Evolutionary conservation across 2,113 vertebrate genomes (phyloP).

Genomic region (Tetrao urogallus): DNA sequence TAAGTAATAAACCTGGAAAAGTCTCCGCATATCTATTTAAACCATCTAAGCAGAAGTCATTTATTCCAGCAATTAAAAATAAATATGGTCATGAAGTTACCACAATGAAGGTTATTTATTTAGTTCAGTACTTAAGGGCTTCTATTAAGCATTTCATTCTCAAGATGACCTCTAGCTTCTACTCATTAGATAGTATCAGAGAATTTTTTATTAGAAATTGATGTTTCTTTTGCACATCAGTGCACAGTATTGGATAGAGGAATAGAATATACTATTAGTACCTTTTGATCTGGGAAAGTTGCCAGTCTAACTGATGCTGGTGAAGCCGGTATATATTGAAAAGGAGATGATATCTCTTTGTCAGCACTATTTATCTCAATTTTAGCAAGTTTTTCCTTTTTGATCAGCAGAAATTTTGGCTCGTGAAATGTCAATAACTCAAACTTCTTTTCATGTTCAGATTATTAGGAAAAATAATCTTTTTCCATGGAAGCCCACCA

Average conservation of each 20-base stretch:
- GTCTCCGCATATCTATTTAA: slow-evolving; percentile 51
- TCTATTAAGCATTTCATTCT: slow-evolving; percentile 50
- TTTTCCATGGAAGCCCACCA: background rate
- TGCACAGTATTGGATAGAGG: slow-evolving; percentile 23
- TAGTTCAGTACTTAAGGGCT: slow-evolving; percentile 27
- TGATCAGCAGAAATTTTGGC: background rate
- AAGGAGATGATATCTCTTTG: background rate
- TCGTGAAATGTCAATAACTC: background rate
- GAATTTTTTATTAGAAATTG: slow-evolving; percentile 59
- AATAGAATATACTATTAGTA: slow-evolving; percentile 34
- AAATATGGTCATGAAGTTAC: slow-evolving; percentile 45
- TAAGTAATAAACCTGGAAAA: slow-evolving; percentile 59
- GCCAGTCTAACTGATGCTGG: slow-evolving; percentile 37
- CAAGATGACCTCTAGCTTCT: slow-evolving; percentile 47
- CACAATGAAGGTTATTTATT: slow-evolving; percentile 55
- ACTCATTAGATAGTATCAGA: slow-evolving; percentile 49
- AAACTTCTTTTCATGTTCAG: background rate
- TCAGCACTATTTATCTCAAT: slow-evolving; percentile 12
- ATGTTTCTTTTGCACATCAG: slow-evolving; percentile 48
- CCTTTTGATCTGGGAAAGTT: slow-evolving; percentile 66
- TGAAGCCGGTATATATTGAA: slow-evolving; percentile 7
- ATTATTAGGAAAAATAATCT: background rate
- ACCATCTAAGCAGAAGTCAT: slow-evolving; percentile 53
- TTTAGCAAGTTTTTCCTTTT: slow-evolving; percentile 1
- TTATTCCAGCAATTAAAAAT: slow-evolving; percentile 75